Evolutionary conservation across 1,140 invertebrate species (phyloP), one percentile per base, ranked within the genome.

Genomic region (Aphelenchoides avenae): DNA sequence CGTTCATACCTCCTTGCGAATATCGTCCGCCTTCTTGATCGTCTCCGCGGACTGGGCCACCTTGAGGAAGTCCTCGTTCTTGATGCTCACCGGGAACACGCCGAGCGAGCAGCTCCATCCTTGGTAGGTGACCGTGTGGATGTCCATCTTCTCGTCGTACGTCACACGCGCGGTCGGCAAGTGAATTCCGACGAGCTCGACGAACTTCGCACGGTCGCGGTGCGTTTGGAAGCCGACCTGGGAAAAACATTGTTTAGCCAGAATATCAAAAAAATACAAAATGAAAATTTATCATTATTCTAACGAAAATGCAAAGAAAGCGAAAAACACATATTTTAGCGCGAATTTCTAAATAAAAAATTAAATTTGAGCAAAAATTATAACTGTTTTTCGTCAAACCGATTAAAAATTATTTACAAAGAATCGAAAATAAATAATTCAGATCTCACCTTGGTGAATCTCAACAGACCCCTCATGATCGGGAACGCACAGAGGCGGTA

Each of bases 161-260:
- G 39, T 39, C 22, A 75, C 57, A 22, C 61, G 61, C 1, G 67
- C 73, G n/a, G 60, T 62, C 41, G 54, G 61, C 26, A 75, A 40
- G 46, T 77, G 61, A 20, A 57, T 60, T 39, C 57, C 31, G 20
- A 75, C 64, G 20, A 76, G 42, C 29, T 73, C 56, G 5, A 77
- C 47, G 31, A 76, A 75, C 31, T 53, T 73, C 20, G 62, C 57
- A 18, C 73, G 68, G 41, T 75, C 73, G 5, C 75, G 36, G 40
- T 75, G 73, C 9, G 73, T 75, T 64, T 75, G 73, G 56, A 75
- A 75, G 26, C 73, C 73, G 31, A 75, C 69, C 66, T 68, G 46
- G 22, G 67, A 39, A 1, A 61, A 65, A 61, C 13, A 13, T 11
- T 24, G 15, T 68, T 22, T 58, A 64, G 40, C 22, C 7, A 3